A percentile compares a stretch with the other conserved stretches of the same genome.
Conservation (phyloP, 2,113 vertebrate species). For the Vidua macroura region DNA sequence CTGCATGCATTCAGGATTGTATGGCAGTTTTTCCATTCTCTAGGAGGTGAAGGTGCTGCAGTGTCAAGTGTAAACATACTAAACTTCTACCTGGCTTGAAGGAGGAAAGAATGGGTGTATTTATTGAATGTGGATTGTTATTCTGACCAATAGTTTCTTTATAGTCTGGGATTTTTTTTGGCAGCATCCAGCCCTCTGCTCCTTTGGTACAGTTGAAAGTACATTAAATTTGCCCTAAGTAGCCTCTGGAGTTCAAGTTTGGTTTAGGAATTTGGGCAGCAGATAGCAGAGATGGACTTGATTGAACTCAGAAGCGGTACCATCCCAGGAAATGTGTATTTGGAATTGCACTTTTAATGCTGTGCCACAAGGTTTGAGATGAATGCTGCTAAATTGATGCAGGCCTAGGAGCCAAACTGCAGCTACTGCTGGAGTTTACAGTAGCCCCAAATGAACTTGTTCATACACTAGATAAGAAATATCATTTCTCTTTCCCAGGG, state of each 20-base stretch:
- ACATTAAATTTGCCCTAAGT: neutral
- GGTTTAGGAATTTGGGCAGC: neutral
- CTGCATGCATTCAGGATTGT: neutral
- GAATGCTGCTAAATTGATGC: neutral
- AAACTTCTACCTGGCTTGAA: neutral
- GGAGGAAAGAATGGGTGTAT: neutral
- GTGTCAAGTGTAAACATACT: neutral
- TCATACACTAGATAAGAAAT: neutral
- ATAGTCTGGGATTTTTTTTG: neutral
- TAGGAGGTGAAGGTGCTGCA: neutral
- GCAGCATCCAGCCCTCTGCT: neutral
- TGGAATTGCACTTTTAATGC: slow-evolving; percentile 6
- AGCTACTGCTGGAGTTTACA: slow-evolving; percentile 1
- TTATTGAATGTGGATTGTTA: neutral
- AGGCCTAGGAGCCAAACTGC: neutral
- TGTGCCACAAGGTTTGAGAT: neutral
- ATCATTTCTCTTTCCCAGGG: neutral
- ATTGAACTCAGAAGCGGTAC: neutral
- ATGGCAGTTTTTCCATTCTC: neutral
- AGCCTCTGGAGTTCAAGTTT: neutral
- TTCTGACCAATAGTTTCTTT: neutral
- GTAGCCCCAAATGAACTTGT: neutral
- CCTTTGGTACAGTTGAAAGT: neutral
- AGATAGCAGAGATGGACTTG: neutral
- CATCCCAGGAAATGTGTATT: neutral